Percentiles rank a stretch among this genome's conserved stretches.
These are phyloP conservation scores for Brachionus sp. DNA, from an alignment of 1,140 invertebrate species.

Conservation along the genomic window DNA sequence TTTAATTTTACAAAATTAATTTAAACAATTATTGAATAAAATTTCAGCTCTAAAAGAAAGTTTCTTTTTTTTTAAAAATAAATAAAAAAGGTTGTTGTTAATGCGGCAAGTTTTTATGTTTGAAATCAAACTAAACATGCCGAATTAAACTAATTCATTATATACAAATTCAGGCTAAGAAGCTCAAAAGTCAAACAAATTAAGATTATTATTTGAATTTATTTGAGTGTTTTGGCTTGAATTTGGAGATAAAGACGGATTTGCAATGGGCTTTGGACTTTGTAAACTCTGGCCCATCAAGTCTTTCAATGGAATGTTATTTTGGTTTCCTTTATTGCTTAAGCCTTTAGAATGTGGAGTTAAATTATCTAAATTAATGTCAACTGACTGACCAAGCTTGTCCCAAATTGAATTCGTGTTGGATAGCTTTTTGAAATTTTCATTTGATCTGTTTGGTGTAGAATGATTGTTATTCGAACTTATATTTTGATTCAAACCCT, in stretches of 20 bases:
- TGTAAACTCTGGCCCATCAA: not conserved
- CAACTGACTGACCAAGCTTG: slow-evolving; percentile 26
- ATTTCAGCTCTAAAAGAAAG: not conserved
- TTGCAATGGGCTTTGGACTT: not conserved
- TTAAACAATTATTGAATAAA: not conserved
- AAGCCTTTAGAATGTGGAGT: slow-evolving; percentile 23
- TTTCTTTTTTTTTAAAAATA: not conserved
- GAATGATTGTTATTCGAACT: not conserved
- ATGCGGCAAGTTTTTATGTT: not conserved
- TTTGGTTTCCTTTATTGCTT: slow-evolving; percentile 1
- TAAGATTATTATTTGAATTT: not conserved
- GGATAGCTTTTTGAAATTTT: not conserved
- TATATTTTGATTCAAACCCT: not conserved
- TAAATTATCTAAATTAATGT: slow-evolving; percentile 43
- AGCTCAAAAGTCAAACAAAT: not conserved
- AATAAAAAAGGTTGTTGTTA: not conserved
- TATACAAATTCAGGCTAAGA: not conserved
- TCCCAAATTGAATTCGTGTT: slow-evolving; percentile 36
- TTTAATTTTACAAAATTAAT: not conserved
- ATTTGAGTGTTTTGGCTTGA: not conserved
- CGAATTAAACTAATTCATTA: not conserved
- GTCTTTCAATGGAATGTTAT: slow-evolving; percentile 37
- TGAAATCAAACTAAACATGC: not conserved
- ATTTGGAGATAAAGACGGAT: not conserved
- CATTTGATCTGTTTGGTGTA: not conserved